Percentiles rank a stretch among this genome's conserved stretches.
Conservation (phyloP, 1,140 invertebrate genomes). For the Onthophagus taurus region DNA sequence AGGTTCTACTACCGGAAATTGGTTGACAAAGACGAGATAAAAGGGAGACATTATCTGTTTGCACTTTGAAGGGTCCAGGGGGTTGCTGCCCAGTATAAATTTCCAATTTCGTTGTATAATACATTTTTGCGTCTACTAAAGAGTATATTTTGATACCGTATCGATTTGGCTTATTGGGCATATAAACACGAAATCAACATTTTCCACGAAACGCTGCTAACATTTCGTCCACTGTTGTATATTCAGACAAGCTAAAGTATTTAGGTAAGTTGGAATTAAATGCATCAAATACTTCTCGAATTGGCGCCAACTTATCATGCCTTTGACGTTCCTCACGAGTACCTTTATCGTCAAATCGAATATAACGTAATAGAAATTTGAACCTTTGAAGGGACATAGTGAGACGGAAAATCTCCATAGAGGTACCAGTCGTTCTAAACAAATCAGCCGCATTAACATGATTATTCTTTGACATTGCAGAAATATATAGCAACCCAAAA, state of each 20-base stretch:
- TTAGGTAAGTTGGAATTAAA: conserved; percentile 5
- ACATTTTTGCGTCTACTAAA: conserved; percentile 27
- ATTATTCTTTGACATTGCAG: conserved; percentile 3
- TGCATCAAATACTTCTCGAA: neutral
- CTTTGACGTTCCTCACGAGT: neutral
- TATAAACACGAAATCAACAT: conserved; percentile 37
- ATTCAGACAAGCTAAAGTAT: conserved; percentile 1
- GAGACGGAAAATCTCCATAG: conserved; percentile 17
- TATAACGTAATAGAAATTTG: conserved; percentile 2
- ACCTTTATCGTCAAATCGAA: neutral
- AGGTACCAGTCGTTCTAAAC: conserved; percentile 11
- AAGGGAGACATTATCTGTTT: neutral
- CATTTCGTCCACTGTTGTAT: conserved; percentile 34
- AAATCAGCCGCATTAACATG: conserved; percentile 9
- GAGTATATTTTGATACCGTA: conserved; percentile 38
- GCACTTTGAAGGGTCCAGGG: neutral
- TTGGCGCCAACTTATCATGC: neutral
- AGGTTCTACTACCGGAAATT: no score
- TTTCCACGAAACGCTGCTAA: conserved; percentile 35
- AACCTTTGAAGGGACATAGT: conserved; percentile 21
- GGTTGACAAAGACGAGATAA: conserved; percentile 4
- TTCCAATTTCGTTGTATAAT: conserved; percentile 10
- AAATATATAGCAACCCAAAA: conserved; percentile 2
- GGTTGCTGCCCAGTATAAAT: conserved; percentile 9
- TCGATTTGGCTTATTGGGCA: conserved; percentile 39